phyloP scores from a whole-genome alignment of 2,888 invertebrate genomes.

The Phymatocera aterrima region DNA sequence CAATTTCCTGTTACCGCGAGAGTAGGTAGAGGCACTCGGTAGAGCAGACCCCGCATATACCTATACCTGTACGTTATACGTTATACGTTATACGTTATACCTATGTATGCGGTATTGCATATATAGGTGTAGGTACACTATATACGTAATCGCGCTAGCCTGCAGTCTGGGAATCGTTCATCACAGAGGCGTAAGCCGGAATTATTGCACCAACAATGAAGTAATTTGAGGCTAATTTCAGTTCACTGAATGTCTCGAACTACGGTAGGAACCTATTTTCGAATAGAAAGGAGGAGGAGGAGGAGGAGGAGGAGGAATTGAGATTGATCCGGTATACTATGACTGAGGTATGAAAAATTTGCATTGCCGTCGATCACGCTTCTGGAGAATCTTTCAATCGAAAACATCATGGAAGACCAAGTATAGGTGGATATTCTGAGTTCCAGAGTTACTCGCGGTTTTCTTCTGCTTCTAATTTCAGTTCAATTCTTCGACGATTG shows the following conservation, averaged over 20 bases:
- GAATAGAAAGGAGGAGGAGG: background rate
- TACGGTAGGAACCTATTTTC: background rate
- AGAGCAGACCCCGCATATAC: too few species aligned
- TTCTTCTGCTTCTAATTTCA: too few species aligned
- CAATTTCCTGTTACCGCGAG: conserved; percentile 66
- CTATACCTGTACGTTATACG: background rate
- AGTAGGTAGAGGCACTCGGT: conserved; percentile 12
- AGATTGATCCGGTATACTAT: too few species aligned
- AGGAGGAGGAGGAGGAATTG: too few species aligned
- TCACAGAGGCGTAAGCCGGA: conserved; percentile 38
- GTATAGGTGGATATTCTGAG: too few species aligned
- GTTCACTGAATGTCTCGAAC: background rate
- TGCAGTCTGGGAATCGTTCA: conserved; percentile 41
- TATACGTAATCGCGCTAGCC: conserved; percentile 28
- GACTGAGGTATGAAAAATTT: too few species aligned
- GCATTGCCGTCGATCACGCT: too few species aligned
- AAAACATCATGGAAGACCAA: too few species aligned
- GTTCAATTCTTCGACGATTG: too few species aligned
- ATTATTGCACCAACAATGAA: background rate
- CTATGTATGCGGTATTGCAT: background rate
- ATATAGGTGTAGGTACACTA: background rate
- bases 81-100: too few species aligned
- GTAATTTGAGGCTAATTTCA: conserved; percentile 16
- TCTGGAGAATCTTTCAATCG: too few species aligned
- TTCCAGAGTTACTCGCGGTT: too few species aligned